Conservation (phyloP, 2,797 vertebrate genomes). For the Sebastes baramenuke region DNA sequence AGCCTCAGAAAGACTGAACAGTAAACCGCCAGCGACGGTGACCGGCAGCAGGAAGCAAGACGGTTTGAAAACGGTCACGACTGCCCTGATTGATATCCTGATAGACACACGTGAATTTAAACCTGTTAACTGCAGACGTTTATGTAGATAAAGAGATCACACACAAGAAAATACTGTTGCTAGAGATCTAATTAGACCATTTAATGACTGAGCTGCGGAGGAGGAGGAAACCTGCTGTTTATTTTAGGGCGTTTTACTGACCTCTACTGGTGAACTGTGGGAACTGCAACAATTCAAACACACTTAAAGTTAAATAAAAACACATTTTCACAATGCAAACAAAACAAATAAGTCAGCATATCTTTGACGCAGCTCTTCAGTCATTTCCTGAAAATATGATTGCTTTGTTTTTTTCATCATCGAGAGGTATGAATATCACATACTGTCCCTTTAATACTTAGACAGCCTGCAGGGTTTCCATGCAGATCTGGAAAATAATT, state of each 20-base stretch:
- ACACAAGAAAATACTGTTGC: background rate
- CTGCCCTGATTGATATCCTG: background rate
- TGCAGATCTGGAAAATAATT: background rate
- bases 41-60: background rate
- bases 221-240: background rate
- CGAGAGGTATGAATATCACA: too few relatives aligned
- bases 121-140: background rate
- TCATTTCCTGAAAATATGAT: background rate
- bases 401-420: background rate
- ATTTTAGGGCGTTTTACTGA: background rate
- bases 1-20: slow-evolving; percentile 19
- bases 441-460: background rate
- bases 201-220: background rate
- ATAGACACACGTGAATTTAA: background rate
- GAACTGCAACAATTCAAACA: background rate
- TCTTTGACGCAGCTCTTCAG: background rate
- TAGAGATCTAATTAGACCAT: background rate
- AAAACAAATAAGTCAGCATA: background rate
- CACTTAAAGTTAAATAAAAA: background rate
- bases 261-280: slow-evolving; percentile 12
- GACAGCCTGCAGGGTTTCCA: background rate
- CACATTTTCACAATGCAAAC: background rate
- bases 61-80: background rate
- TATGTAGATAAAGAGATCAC: background rate
- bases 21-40: background rate